Percentiles rank a stretch among this genome's conserved stretches.
These are phyloP conservation scores for Sebastes schlegelii DNA, from an alignment of 2,113 vertebrate species.

Conservation along the genomic window DNA sequence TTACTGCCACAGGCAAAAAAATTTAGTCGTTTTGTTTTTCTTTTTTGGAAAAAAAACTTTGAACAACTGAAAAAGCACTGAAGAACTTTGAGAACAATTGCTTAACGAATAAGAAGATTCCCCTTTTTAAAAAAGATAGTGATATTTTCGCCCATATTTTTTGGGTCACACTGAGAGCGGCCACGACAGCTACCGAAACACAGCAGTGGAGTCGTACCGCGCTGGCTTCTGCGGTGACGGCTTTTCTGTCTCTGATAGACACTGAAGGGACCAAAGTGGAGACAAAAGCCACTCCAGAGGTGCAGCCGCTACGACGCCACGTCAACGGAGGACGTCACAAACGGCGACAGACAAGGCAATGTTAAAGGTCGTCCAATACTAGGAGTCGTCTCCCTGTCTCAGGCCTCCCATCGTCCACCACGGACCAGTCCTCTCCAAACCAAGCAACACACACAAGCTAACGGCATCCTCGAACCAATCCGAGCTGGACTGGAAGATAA, in stretches of 20 bases:
- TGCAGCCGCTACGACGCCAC: conserved; percentile 59
- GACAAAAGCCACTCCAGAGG: conserved; percentile 63
- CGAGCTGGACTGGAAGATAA: conserved; percentile 55
- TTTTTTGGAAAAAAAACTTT: conserved; percentile 64
- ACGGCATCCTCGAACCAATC: conserved; percentile 80
- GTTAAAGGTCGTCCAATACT: conserved; percentile 76
- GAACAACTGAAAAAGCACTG: conserved; percentile 81
- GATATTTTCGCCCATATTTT: conserved; percentile 98
- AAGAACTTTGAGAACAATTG: conserved; percentile 82
- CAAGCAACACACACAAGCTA: conserved; percentile 86
- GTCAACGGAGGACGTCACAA: conserved; percentile 57
- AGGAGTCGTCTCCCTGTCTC: conserved; percentile 89
- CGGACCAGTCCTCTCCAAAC: conserved; percentile 77
- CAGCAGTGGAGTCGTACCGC: conserved; percentile 52
- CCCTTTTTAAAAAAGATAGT: conserved; percentile 91
- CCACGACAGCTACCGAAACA: conserved; percentile 68
- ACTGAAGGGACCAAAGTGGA: conserved; percentile 76
- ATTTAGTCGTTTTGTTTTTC: conserved; percentile 70
- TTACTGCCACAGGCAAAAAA: conserved; percentile 86
- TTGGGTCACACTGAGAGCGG: conserved; percentile 88
- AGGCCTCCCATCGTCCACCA: conserved; percentile 86
- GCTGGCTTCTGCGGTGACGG: conserved; percentile 54
- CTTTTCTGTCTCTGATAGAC: conserved; percentile 69
- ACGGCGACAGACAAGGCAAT: conserved; percentile 77
- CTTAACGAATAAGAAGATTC: conserved; percentile 87